Evolutionary conservation across 2,113 vertebrate species (phyloP), one percentile per base, ranked within the genome.

Genomic region (Dendropsophus ebraccatus): DNA sequence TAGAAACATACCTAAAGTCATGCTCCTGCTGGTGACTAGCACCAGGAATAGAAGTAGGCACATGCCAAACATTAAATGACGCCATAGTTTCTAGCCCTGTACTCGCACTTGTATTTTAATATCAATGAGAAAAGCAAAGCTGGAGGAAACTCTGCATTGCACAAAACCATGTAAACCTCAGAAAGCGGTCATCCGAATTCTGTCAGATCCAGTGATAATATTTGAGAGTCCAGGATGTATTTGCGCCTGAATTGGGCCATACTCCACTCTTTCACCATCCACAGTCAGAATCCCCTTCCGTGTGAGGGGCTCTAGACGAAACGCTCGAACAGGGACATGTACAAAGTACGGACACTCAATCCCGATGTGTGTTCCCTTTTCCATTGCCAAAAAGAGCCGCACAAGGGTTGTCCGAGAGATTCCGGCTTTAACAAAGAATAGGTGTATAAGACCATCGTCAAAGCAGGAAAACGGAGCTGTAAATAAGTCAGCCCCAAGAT

Each of bases 381-480:
- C 96, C 96, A 97, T 97, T 85, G 96, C 96, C 84, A 98, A 90
- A 90, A 98, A 96, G 45, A 98, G 90, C 49, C 97, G 94, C 11
- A 97, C 91, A 5, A 98, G 92, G 2, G 93, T 92, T 1, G 95
- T 93, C 72, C 97, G 92, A 5, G 97, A 97, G 80, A 97, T 94
- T 19, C 97, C 97, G 0, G 95, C 93, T 25, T 94, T 93, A 30
- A 97, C 95, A 84, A 96, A 97, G 25, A 93, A 95, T 87, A 98
- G 91, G 90, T 98, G 97, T 84, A 97, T 95, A 25, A 96, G 89
- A 3, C 96, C 96, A 1, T 98, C 96, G 0, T 96, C 94, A 72
- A 97, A 96, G 74, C 87, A 90, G 2, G 97, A 96, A 6, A 95
- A 94, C 1, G 97, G 97, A 0, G 93, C 95, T 0, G 95, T 94